Evolutionary conservation across 1,140 invertebrate genomes (phyloP), one percentile per base, ranked within the genome.

Genomic region (Palaemon carinicauda): DNA sequence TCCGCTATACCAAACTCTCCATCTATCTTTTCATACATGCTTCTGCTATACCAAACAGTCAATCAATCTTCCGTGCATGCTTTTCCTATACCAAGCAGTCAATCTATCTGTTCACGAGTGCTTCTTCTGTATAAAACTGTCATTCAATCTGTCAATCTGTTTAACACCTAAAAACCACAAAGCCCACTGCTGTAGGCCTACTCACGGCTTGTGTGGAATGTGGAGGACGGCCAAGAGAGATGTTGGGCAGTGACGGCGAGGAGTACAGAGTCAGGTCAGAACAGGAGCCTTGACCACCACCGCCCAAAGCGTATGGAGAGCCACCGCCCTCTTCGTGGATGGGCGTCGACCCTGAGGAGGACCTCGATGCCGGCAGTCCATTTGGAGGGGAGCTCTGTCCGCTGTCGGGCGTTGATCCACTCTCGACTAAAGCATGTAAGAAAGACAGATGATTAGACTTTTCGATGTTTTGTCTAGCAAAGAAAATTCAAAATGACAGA

Each of bases 161-260:
- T n/a, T n/a, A n/a, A n/a, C n/a, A n/a, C n/a, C n/a, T n/a, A n/a
- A n/a, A n/a, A n/a, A n/a, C n/a, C n/a, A 41, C 31, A n/a, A 9
- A 51, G n/a, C n/a, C n/a, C 24, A 53, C 4, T n/a, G 10, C 31
- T 12, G 17, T 10, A 24, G n/a, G n/a, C n/a, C 29, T 53, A 90
- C 90, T 90, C 88, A 91, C 90, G 65, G 89, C 54, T 60, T 89
- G 88, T 74, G 86, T 89, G 33, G 92, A 90, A 69, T 91, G 91
- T 71, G 95, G 95, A 87, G 96, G 96, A 90, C 96, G 93, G 54
- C 96, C 97, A 86, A 98, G 92, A 54, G 97, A 98, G 90, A 99
- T 98, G 92, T 98, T 98, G 87, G 98, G 97, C 95, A 98, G 95
- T 89, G 97, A 98, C 53, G 97, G 97, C 90, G 96, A 97, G 90